phyloP scores from a whole-genome alignment of 2,888 invertebrate genomes.

The Rhaphigaster nebulosa region DNA sequence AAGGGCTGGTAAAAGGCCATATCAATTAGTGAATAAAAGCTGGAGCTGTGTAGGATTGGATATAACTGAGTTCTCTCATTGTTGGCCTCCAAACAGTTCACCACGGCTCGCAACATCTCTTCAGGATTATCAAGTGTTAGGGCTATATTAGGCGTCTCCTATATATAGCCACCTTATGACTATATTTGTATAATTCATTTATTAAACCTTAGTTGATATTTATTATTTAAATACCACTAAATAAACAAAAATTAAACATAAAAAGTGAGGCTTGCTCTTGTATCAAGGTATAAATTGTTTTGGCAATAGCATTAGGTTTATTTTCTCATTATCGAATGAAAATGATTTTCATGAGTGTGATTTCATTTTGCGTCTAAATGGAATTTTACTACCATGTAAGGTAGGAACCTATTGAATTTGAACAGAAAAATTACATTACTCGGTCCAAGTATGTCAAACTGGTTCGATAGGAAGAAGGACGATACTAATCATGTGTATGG shows the following conservation, averaged over 20 bases:
- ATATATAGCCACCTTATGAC: neutral
- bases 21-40: constrained; percentile 39
- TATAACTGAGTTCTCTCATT: constrained; percentile 38
- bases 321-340: too few relatives aligned
- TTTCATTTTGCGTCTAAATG: too few relatives aligned
- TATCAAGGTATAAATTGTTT: too few relatives aligned
- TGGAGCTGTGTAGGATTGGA: neutral
- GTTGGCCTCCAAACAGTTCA: neutral
- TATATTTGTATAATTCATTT: neutral
- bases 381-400: too few relatives aligned
- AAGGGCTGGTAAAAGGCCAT: constrained; percentile 29
- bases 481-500: too few relatives aligned
- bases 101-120: neutral
- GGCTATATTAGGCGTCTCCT: neutral
- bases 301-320: too few relatives aligned
- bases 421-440: too few relatives aligned
- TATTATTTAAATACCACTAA: neutral
- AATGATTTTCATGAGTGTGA: too few relatives aligned
- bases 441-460: too few relatives aligned
- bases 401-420: too few relatives aligned
- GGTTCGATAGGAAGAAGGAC: too few relatives aligned
- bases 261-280: too few relatives aligned
- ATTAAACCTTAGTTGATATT: neutral
- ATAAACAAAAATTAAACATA: neutral
- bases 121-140: neutral